Percentiles rank a stretch among this genome's conserved stretches.
Conservation (phyloP, 2,113 vertebrate genomes). For the Saccopteryx leptura region DNA sequence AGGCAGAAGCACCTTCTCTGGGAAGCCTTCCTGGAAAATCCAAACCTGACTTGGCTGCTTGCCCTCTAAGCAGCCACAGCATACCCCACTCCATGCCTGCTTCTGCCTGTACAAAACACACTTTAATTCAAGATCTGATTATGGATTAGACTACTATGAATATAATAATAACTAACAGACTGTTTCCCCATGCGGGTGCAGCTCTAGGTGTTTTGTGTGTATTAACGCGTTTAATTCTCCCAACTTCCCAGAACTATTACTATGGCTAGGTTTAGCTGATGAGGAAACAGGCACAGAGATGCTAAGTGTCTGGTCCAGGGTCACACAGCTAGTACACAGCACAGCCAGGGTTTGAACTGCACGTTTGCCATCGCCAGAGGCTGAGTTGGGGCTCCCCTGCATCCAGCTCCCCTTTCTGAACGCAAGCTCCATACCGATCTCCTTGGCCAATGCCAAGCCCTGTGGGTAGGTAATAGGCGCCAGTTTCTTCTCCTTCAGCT, state of each 20-base stretch:
- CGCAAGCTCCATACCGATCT: constrained; percentile 87
- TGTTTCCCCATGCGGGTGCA: not conserved
- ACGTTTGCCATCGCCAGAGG: not conserved
- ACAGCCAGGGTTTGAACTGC: not conserved
- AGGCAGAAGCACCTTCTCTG: not conserved
- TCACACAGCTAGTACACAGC: not conserved
- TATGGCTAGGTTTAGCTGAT: rapidly evolving
- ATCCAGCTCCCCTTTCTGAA: not conserved
- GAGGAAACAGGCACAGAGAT: constrained; percentile 40
- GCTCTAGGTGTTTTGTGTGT: not conserved
- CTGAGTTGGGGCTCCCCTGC: not conserved
- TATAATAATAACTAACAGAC: not conserved
- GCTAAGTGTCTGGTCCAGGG: not conserved
- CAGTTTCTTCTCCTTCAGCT: constrained; percentile 93
- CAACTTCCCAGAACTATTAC: not conserved
- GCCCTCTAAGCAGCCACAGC: not conserved
- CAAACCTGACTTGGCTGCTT: not conserved
- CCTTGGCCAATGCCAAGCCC: constrained; percentile 92
- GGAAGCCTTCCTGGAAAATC: constrained; percentile 23
- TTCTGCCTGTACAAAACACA: not conserved
- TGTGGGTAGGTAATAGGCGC: constrained; percentile 92
- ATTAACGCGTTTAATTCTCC: not conserved
- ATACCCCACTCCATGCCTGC: not conserved
- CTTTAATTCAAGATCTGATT: not conserved
- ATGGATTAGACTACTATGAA: rapidly evolving